Percentiles rank a stretch among this genome's conserved stretches.
phyloP scores from a whole-genome alignment of 2,113 vertebrate genomes.

The Physeter macrocephalus region DNA sequence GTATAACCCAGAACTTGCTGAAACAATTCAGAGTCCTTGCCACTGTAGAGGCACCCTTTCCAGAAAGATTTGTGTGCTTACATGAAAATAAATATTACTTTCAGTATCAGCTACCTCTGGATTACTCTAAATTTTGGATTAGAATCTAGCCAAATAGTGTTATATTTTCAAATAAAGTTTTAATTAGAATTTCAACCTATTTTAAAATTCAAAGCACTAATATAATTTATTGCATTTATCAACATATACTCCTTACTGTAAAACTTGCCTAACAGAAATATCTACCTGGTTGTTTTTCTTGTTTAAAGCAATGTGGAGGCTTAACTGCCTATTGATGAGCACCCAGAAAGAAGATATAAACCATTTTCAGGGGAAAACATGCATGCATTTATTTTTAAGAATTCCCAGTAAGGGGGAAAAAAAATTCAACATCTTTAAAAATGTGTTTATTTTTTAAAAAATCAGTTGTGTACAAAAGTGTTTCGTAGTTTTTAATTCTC shows the following conservation, averaged over 20 bases:
- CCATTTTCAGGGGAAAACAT: slow-evolving; percentile 76
- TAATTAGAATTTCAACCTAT: background rate
- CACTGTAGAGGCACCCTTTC: background rate
- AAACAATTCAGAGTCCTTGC: background rate
- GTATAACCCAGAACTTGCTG: background rate
- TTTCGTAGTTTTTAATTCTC: slow-evolving; percentile 77
- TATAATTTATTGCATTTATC: background rate
- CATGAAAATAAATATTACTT: background rate
- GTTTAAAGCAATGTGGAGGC: background rate
- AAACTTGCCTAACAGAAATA: background rate
- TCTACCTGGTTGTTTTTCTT: background rate
- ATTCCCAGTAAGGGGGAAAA: slow-evolving; percentile 80
- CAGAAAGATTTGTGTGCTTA: background rate
- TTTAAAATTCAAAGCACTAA: background rate
- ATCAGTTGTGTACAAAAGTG: slow-evolving; percentile 82
- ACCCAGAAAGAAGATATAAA: slow-evolving; percentile 76
- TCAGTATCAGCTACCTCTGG: background rate
- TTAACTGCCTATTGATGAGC: background rate
- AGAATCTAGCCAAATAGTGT: background rate
- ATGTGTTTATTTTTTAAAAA: slow-evolving; percentile 83
- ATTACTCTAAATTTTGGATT: background rate
- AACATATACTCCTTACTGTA: background rate
- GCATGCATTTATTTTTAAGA: slow-evolving; percentile 84
- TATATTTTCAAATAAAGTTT: slow-evolving; percentile 2
- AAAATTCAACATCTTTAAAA: slow-evolving; percentile 84